Percentiles rank a stretch among this genome's conserved stretches.
These are phyloP conservation scores for Eremophila alpestris DNA, from an alignment of 2,797 vertebrate genomes.

Conservation along the genomic window DNA sequence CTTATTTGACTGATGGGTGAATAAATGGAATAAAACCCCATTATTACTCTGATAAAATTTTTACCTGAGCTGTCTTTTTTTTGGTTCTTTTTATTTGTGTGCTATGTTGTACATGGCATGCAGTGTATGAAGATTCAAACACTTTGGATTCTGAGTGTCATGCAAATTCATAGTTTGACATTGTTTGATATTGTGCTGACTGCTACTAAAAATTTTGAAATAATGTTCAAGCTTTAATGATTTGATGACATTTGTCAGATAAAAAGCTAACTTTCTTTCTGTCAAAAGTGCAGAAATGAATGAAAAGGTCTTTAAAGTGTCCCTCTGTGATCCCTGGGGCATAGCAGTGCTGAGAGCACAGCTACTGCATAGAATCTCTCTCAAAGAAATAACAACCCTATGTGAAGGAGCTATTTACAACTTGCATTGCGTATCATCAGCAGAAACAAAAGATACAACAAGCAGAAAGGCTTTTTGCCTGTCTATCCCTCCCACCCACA, in stretches of 20 bases:
- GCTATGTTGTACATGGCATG: not conserved
- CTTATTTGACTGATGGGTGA: not conserved
- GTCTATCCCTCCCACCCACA: not conserved
- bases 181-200: slow-evolving; percentile 49
- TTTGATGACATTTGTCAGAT: slow-evolving; percentile 54
- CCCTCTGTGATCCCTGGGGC: slow-evolving; percentile 58
- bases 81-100: not conserved
- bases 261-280: slow-evolving; percentile 56
- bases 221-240: slow-evolving; percentile 59
- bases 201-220: slow-evolving; percentile 41
- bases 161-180: slow-evolving; percentile 18
- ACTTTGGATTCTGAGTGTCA: not conserved
- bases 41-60: not conserved
- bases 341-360: slow-evolving; percentile 44
- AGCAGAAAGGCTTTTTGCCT: slow-evolving; percentile 30
- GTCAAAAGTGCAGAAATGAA: slow-evolving; percentile 61
- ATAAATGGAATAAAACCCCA: slow-evolving; percentile 7
- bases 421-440: slow-evolving; percentile 72
- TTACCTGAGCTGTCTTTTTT: not conserved
- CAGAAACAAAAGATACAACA: slow-evolving; percentile 70
- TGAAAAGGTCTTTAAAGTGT: slow-evolving; percentile 68
- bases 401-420: slow-evolving; percentile 74
- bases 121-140: not conserved
- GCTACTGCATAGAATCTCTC: slow-evolving; percentile 51
- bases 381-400: slow-evolving; percentile 69